These are phyloP conservation scores for Hypotaenidia philippensis DNA, from an alignment of 2,797 vertebrate species.

Conservation along the genomic window DNA sequence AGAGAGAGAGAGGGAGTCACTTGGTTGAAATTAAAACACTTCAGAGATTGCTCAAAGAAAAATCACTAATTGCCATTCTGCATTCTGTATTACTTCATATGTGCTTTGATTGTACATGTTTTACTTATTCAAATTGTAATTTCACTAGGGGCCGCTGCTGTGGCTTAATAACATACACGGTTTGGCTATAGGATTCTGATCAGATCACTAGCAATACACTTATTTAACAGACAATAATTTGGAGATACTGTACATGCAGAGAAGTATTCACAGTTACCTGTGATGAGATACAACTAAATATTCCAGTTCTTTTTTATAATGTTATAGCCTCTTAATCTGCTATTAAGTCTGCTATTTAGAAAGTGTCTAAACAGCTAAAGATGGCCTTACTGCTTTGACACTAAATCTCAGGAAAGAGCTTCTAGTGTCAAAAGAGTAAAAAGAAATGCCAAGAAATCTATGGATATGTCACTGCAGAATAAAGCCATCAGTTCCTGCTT, in stretches of 20 bases:
- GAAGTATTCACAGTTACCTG: not conserved
- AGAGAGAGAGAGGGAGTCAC: not conserved
- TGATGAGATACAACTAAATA: not conserved
- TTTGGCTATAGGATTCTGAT: not conserved
- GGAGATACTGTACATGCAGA: not conserved
- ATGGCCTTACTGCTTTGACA: constrained; percentile 67
- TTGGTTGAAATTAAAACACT: not conserved
- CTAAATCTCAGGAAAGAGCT: constrained; percentile 50
- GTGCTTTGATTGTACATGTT: not conserved
- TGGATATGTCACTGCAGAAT: constrained; percentile 25
- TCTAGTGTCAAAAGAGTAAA: constrained; percentile 53
- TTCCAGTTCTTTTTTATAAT: not conserved
- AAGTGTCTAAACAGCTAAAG: constrained; percentile 49
- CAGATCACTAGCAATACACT: not conserved
- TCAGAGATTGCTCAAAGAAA: not conserved
- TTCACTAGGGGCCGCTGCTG: not conserved
- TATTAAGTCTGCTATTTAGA: constrained; percentile 34
- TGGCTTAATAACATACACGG: not conserved
- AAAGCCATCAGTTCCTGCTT: constrained; percentile 51
- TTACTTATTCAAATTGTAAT: not conserved
- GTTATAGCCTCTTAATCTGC: not conserved
- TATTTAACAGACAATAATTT: not conserved
- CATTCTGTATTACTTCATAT: not conserved
- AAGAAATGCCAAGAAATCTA: constrained; percentile 63
- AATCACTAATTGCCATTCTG: not conserved